These are phyloP conservation scores for Hylia prasina DNA, from an alignment of 2,113 vertebrate genomes.

Conservation along the genomic window DNA sequence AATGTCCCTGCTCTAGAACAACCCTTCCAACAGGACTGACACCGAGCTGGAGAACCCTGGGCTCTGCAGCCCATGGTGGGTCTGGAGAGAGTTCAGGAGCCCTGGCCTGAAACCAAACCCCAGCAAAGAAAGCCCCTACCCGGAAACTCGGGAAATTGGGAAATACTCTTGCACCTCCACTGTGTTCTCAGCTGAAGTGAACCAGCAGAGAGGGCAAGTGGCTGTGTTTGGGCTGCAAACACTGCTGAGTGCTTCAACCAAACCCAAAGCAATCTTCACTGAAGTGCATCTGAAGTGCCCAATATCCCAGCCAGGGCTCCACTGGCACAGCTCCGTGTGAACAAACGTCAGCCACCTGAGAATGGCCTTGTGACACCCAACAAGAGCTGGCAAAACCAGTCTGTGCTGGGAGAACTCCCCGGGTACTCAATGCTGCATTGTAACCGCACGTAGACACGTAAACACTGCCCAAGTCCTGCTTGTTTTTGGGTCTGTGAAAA, in stretches of 20 bases:
- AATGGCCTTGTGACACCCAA: background rate
- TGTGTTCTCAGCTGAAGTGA: accelerated
- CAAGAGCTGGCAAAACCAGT: slow-evolving; percentile 33
- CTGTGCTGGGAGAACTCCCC: background rate
- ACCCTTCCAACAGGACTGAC: background rate
- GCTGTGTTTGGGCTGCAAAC: slow-evolving; percentile 4
- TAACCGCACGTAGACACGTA: background rate
- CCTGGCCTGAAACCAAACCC: background rate
- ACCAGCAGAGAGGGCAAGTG: background rate
- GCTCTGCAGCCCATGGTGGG: background rate
- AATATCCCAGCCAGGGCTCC: background rate
- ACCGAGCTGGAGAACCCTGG: background rate
- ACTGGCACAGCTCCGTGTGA: background rate
- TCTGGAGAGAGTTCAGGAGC: background rate
- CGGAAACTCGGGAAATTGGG: background rate
- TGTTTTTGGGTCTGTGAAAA: background rate
- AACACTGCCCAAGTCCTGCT: background rate
- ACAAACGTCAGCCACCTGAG: background rate
- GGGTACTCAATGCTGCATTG: background rate
- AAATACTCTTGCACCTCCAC: background rate
- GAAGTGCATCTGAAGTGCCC: background rate
- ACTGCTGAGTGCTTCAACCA: background rate
- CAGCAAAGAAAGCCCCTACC: background rate
- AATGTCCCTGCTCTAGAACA: background rate
- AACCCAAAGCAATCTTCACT: background rate